Evolutionary conservation across 2,888 invertebrate genomes (phyloP), one percentile per base, ranked within the genome.

Genomic region (Hyppa rectilinea): DNA sequence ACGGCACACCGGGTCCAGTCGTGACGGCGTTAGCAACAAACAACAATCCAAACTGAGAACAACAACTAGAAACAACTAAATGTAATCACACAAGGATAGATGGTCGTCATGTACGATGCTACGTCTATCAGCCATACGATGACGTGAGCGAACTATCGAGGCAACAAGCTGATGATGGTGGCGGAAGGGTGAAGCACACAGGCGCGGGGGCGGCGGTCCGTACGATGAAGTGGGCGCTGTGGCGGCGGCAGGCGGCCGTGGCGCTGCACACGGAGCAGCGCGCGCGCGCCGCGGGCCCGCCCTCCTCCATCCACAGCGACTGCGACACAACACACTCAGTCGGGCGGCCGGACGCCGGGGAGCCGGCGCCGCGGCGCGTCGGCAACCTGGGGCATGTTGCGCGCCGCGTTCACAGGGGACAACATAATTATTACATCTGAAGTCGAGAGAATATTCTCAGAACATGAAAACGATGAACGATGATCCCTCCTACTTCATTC

Each of bases 271-370:
- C 73, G 82, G 91, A 89, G 90, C 92, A 92, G 82, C 92, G 92
- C 73, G 90, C 92, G 90, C 84, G 83, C 85, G 82, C 80, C 40
- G 50, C 81, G 73, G 89, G 90, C 62, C 73, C 87, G 75, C 87
- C 89, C 78, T 96, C 96, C 86, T 96, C 97, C 93, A 95, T 83
- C 96, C 97, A 97, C 92, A 97, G 95, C 89, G 97, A 97, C 97
- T 97, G 96, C 88, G 87, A 88, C 64, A 60, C 56, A 65, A 55
- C 60, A 63, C 49, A 59, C 49, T 14, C n/a, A 31, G 36, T 43
- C 12, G 34, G 66, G 3, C 40, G 40, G n/a, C n/a, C n/a, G n/a
- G n/a, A n/a, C n/a, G n/a, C n/a, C n/a, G n/a, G n/a, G n/a, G n/a
- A n/a, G n/a, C n/a, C n/a, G n/a, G n/a, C n/a, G n/a, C n/a, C n/a